Evolutionary conservation across 2,797 vertebrate species (phyloP).

Genomic region (Allobates femoralis): DNA sequence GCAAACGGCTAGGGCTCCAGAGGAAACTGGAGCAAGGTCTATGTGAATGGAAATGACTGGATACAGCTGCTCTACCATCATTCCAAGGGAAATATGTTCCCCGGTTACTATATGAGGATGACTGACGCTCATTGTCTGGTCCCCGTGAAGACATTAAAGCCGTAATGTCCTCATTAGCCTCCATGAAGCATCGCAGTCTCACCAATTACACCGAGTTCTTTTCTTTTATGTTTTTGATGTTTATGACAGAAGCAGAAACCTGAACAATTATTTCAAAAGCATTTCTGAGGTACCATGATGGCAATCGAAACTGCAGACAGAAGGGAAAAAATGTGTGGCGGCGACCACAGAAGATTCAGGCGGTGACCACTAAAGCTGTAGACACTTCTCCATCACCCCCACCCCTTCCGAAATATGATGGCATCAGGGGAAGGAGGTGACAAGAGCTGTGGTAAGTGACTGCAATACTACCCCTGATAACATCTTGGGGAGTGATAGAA

Average conservation of each 20-base stretch:
- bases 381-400: too few species aligned
- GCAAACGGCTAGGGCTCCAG: neutral
- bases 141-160: constrained; percentile 29
- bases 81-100: constrained; percentile 41
- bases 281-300: too few species aligned
- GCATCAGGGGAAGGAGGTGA: too few species aligned
- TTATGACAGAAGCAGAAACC: neutral
- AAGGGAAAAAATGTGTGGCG: too few species aligned
- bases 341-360: too few species aligned
- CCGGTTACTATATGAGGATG: constrained; percentile 18
- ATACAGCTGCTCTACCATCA: constrained; percentile 26
- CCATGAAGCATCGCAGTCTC: neutral
- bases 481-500: too few species aligned
- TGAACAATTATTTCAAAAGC: neutral
- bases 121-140: constrained; percentile 36
- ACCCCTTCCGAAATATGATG: too few species aligned
- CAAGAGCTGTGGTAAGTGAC: too few species aligned
- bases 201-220: neutral
- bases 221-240: neutral
- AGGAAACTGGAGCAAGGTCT: constrained; percentile 33
- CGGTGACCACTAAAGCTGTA: too few species aligned
- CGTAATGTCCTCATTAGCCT: constrained; percentile 35
- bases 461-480: too few species aligned
- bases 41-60: constrained; percentile 12
- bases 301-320: too few species aligned